phyloP scores from a whole-genome alignment of 2,797 vertebrate species.

The Pithecia hirsuta region DNA sequence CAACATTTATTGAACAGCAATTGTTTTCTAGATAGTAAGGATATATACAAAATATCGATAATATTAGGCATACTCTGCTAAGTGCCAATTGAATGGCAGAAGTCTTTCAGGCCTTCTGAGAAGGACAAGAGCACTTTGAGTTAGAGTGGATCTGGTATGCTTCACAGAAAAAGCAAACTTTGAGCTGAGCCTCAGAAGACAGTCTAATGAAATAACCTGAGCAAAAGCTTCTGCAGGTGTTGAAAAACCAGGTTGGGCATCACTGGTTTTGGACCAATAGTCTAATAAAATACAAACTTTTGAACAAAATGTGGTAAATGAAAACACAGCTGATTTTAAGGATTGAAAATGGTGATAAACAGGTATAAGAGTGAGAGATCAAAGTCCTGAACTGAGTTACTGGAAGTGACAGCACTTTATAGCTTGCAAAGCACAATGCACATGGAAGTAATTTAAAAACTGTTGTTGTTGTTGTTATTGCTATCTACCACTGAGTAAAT shows the following conservation, averaged over 20 bases:
- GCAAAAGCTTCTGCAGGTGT: background rate
- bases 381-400: background rate
- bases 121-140: background rate
- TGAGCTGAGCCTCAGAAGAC: background rate
- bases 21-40: background rate
- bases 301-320: constrained; percentile 18
- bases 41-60: background rate
- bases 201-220: constrained; percentile 25
- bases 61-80: background rate
- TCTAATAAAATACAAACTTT: background rate
- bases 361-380: background rate
- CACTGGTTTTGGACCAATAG: background rate
- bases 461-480: background rate
- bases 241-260: background rate
- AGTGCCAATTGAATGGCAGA: background rate
- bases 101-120: background rate
- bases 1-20: background rate
- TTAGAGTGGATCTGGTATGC: background rate
- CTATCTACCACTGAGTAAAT: background rate
- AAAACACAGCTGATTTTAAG: background rate
- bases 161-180: background rate
- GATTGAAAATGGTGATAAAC: background rate
- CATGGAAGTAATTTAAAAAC: background rate
- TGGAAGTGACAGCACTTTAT: background rate
- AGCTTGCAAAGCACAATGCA: background rate